Conservation (phyloP, 2,888 invertebrate genomes). For the Parnassius mnemosyne region DNA sequence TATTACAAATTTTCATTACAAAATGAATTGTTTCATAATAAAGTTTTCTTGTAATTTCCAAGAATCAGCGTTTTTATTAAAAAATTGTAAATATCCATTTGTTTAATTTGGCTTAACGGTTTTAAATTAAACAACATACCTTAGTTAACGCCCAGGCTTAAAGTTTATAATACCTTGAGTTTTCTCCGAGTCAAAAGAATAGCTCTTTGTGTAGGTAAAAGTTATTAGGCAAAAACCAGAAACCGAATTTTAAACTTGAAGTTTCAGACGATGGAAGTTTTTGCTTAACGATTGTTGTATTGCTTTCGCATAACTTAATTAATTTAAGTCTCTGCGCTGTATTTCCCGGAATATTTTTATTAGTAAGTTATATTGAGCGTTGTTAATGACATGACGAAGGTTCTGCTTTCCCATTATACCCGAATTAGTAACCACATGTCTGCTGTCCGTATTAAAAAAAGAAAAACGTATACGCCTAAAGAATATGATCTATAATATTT, state of each 20-base stretch:
- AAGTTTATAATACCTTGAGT: conserved; percentile 7
- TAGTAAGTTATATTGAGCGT: conserved; percentile 5
- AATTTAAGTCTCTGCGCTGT: background rate
- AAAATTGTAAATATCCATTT: background rate
- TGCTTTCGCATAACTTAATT: conserved; percentile 6
- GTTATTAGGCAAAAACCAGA: conserved; percentile 11
- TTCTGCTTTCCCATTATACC: background rate
- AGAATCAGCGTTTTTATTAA: conserved; percentile 1
- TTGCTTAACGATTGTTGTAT: conserved; percentile 14
- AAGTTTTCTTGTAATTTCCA: conserved; percentile 1
- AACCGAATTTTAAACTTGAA: conserved; percentile 14
- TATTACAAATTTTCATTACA: conserved; percentile 15
- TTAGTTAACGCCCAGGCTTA: conserved; percentile 7
- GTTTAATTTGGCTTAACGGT: background rate
- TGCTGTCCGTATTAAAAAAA: background rate
- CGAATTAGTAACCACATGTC: background rate
- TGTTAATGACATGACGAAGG: background rate
- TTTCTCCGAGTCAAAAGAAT: conserved; percentile 7
- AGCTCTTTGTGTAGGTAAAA: conserved; percentile 15
- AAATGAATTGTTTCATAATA: conserved; percentile 5
- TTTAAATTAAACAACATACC: conserved; percentile 14
- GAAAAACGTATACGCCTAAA: too few species aligned
- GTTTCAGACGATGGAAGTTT: conserved; percentile 6
- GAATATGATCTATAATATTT: too few species aligned
- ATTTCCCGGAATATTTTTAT: background rate